These are phyloP conservation scores for Tromatobia lineatoria DNA, from an alignment of 2,888 invertebrate species.

Conservation along the genomic window DNA sequence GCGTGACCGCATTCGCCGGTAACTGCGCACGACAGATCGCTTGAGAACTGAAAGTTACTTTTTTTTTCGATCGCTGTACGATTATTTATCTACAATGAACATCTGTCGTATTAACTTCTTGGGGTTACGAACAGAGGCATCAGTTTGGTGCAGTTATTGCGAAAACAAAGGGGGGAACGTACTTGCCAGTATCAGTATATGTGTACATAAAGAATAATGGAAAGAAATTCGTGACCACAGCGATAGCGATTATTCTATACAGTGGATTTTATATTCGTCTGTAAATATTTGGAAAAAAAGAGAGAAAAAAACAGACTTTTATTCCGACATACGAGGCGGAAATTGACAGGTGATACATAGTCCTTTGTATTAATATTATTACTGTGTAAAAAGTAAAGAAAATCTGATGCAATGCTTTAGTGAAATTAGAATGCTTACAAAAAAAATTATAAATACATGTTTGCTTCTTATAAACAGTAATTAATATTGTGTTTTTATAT, in stretches of 20 bases:
- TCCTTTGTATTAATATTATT: neutral
- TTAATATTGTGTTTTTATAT: no score
- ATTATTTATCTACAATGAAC: neutral
- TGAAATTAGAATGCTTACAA: no score
- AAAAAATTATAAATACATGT: no score
- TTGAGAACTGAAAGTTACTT: neutral
- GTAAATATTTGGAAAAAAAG: neutral
- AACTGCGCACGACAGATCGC: slow-evolving; percentile 8
- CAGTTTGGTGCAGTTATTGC: neutral
- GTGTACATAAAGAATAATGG: neutral
- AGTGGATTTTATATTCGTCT: neutral
- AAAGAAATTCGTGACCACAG: neutral
- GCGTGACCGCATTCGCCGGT: slow-evolving; percentile 18
- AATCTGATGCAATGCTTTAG: no score
- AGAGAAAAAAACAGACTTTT: neutral
- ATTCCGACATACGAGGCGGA: neutral
- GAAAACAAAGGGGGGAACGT: neutral
- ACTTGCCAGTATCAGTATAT: neutral
- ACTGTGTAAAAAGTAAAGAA: no score
- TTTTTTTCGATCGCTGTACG: neutral
- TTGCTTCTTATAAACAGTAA: no score
- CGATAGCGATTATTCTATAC: neutral
- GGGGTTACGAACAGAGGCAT: neutral
- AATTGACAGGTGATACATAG: neutral
- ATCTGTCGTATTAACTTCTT: neutral